phyloP scores from a whole-genome alignment of 2,113 vertebrate species.

The Romanogobio albipinnatus region DNA sequence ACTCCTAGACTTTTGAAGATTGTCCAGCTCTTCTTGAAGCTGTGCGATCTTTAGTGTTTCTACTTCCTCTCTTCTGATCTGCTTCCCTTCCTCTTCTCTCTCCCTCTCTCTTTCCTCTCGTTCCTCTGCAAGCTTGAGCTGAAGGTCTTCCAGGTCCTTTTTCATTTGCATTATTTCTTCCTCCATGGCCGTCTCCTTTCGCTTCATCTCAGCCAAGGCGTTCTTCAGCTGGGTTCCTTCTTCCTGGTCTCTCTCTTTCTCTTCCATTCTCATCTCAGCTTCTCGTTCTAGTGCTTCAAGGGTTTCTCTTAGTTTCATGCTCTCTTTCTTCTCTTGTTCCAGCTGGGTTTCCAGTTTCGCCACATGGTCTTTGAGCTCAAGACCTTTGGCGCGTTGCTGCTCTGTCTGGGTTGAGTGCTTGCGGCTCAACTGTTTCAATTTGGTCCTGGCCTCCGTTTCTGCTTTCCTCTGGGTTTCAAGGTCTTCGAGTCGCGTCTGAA shows the following conservation, averaged over 20 bases:
- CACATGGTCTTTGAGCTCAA: conserved; percentile 65
- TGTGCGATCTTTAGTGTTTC: conserved; percentile 62
- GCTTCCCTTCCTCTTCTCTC: conserved; percentile 58
- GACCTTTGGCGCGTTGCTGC: conserved; percentile 52
- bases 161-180: conserved; percentile 62
- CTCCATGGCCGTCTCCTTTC: conserved; percentile 35
- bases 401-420: conserved; percentile 68
- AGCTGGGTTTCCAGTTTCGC: conserved; percentile 66
- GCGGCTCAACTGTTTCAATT: conserved; percentile 76
- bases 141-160: conserved; percentile 67
- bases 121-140: conserved; percentile 70
- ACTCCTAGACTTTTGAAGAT: conserved; percentile 56
- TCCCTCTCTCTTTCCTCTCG: conserved; percentile 65
- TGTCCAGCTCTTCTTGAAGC: conserved; percentile 69
- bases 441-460: conserved; percentile 72
- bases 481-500: conserved; percentile 74
- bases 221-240: conserved; percentile 64
- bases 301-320: conserved; percentile 61
- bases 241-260: conserved; percentile 43
- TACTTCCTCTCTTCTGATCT: conserved; percentile 30
- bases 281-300: conserved; percentile 65
- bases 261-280: conserved; percentile 50
- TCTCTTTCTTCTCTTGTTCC: conserved; percentile 71
- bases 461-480: conserved; percentile 75
- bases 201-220: conserved; percentile 49